These are phyloP conservation scores for Euleptes europaea DNA, from an alignment of 2,113 vertebrate species.

Conservation along the genomic window DNA sequence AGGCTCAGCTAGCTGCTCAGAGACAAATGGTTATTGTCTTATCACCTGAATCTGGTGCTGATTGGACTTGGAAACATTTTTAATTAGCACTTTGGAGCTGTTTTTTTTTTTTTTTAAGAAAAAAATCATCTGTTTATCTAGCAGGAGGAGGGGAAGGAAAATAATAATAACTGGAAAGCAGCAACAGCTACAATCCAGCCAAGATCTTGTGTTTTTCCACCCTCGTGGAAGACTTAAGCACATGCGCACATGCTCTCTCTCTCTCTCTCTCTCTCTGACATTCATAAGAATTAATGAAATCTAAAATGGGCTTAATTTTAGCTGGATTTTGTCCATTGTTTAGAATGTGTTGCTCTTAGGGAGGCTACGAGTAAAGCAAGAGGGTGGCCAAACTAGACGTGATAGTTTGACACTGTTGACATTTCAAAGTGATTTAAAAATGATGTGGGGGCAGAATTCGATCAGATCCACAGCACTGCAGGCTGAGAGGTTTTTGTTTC, in stretches of 20 bases:
- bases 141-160: neutral
- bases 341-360: neutral
- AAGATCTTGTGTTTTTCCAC: neutral
- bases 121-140: neutral
- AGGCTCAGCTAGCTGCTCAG: neutral
- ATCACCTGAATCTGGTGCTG: neutral
- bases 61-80: neutral
- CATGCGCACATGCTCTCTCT: neutral
- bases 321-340: neutral
- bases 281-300: neutral
- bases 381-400: too few relatives aligned
- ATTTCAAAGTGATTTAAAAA: too few relatives aligned
- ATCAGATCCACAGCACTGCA: too few relatives aligned
- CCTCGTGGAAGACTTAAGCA: neutral
- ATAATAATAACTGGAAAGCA: neutral
- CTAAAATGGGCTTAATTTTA: neutral
- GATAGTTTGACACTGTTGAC: too few relatives aligned
- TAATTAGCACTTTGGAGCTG: neutral
- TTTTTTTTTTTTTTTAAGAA: neutral
- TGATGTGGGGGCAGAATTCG: too few relatives aligned
- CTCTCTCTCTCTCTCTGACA: neutral
- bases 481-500: too few relatives aligned
- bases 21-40: neutral
- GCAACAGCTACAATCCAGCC: neutral
- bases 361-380: too few relatives aligned